Evolutionary conservation across 2,888 invertebrate species (phyloP), one percentile per base, ranked within the genome.

Genomic region (Agrotis exclamationis): DNA sequence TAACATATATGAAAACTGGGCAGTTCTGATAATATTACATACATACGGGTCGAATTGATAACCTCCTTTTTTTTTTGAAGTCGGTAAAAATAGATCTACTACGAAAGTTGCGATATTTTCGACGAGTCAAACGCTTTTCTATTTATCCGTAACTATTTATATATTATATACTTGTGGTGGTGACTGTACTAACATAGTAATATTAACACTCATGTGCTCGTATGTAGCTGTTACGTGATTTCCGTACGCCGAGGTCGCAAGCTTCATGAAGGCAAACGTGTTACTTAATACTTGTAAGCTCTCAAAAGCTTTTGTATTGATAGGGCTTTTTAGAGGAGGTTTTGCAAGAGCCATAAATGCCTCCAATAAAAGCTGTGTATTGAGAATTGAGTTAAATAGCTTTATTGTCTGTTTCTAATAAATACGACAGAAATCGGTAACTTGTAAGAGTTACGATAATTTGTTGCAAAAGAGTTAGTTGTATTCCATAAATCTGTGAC

Each of bases 231-330:
- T 77, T 79, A 83, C 84, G 82, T 83, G 79, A 85, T 84, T 86
- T 88, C 86, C 85, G 83, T 65, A 66, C 76, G 68, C 22, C 33
- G 87, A 90, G 88, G 88, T 88, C 88, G 84, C 74, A 75, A 63
- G 75, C 72, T 70, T 66, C 51, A 44, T 79, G 89, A 88, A 88
- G 86, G 89, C 66, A 83, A 89, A 85, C 89, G 64, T 78, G 87
- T 85, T 87, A 79, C 76, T 68, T 63, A 69, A 74, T 51, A 48
- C 33, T 56, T 39, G 16, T 59, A 70, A 56, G 77, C 48, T 59
- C 56, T 54, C 16, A 39, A 63, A 65, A 65, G 62, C 48, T 74
- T 63, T 51, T 47, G 39, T 58, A 33, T 65, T 45, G 28, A 22
- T 24, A n/a, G 18, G 20, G 24, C 13, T 39, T 18, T 50, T 48